Evolutionary conservation across 2,888 invertebrate genomes (phyloP).

Genomic region (Thelaira solivaga): DNA sequence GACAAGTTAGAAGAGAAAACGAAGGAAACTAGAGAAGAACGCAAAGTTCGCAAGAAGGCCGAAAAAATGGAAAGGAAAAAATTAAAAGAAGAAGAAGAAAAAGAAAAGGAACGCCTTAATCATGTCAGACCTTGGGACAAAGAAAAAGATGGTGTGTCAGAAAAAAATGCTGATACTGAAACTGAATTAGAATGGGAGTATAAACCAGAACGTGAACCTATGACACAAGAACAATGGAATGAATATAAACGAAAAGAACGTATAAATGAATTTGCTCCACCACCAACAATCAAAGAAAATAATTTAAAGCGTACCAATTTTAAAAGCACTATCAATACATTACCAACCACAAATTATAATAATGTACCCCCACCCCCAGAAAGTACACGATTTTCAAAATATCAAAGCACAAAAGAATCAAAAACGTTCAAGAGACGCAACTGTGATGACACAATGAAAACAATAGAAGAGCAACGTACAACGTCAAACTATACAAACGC

Average conservation of each 20-base stretch:
- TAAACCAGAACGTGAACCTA: constrained; percentile 72
- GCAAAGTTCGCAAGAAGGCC: constrained; percentile 70
- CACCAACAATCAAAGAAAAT: constrained; percentile 51
- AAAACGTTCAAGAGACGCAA: constrained; percentile 70
- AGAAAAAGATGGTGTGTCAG: constrained; percentile 78
- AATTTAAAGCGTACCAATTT: constrained; percentile 69
- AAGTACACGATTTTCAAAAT: constrained; percentile 57
- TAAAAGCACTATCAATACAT: constrained; percentile 52
- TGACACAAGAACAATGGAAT: constrained; percentile 77
- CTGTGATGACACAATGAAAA: constrained; percentile 50
- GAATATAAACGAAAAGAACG: constrained; percentile 84
- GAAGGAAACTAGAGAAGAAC: constrained; percentile 66
- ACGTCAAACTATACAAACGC: constrained; percentile 60
- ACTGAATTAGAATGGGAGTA: constrained; percentile 70
- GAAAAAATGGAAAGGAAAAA: constrained; percentile 68
- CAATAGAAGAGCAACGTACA: constrained; percentile 2
- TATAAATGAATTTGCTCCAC: constrained; percentile 87
- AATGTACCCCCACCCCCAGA: constrained; percentile 52
- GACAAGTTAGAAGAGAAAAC: constrained; percentile 23
- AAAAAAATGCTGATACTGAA: background rate
- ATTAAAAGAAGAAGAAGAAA: constrained; percentile 72
- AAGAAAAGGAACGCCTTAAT: constrained; percentile 76
- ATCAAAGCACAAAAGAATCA: constrained; percentile 66
- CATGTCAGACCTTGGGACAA: constrained; percentile 83
- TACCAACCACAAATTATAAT: constrained; percentile 17